phyloP scores from a whole-genome alignment of 2,888 invertebrate genomes.

The Drosophila atripex region DNA sequence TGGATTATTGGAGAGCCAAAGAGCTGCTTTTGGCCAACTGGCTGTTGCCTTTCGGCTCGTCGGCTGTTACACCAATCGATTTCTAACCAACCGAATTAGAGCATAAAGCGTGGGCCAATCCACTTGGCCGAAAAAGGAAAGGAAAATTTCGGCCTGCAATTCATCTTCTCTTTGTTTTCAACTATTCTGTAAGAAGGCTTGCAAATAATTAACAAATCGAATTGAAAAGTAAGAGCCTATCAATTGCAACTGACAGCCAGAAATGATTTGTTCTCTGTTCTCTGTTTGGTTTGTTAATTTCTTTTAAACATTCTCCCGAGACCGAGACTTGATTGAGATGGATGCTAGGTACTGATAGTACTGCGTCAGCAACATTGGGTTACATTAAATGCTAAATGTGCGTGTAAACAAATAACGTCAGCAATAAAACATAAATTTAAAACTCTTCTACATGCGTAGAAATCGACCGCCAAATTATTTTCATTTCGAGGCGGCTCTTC shows the following conservation, averaged over 20 bases:
- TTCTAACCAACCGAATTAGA: conserved; percentile 76
- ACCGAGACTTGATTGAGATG: conserved; percentile 55
- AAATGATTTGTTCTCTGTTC: conserved; percentile 35
- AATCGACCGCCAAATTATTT: conserved; percentile 74
- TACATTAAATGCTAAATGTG: conserved; percentile 73
- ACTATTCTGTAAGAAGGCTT: conserved; percentile 13
- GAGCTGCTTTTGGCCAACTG: conserved; percentile 56
- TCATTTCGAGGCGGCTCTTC: conserved; percentile 36
- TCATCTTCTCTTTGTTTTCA: not conserved
- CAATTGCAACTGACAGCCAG: conserved; percentile 42
- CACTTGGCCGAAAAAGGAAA: conserved; percentile 28
- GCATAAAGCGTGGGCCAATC: conserved; percentile 74
- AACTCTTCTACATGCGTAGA: conserved; percentile 69
- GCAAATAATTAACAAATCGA: conserved; percentile 22
- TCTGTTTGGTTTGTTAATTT: conserved; percentile 37
- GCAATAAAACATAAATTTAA: conserved; percentile 75
- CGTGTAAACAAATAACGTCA: conserved; percentile 76
- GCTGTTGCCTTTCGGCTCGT: conserved; percentile 27
- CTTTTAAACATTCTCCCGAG: conserved; percentile 23
- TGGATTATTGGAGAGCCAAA: conserved; percentile 33
- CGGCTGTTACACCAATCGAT: conserved; percentile 68
- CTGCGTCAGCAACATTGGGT: conserved; percentile 55
- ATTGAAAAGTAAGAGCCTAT: conserved; percentile 27
- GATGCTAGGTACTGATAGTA: conserved; percentile 52
- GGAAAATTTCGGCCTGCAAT: not conserved